Evolutionary conservation across 2,888 invertebrate species (phyloP).

Genomic region (Adelognathus sp.): DNA sequence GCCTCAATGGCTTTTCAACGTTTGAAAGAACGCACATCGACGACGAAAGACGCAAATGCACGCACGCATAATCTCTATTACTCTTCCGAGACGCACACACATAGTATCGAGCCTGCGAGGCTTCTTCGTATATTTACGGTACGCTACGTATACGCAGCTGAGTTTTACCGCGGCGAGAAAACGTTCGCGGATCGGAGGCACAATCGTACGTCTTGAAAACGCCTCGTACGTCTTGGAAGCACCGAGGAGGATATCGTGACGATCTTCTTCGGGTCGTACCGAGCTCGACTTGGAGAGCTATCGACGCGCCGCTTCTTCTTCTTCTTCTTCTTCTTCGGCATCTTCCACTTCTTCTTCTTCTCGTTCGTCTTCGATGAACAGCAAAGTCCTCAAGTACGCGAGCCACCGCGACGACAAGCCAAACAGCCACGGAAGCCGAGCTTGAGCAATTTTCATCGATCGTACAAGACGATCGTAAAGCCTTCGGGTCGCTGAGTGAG

Average conservation of each 20-base stretch:
- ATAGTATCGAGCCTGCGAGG: not conserved
- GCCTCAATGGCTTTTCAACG: conserved; percentile 5
- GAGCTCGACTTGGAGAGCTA: conserved; percentile 24
- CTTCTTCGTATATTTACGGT: conserved; percentile 45
- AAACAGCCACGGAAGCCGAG: conserved; percentile 54
- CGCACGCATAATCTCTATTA: conserved; percentile 11
- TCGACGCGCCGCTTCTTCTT: conserved; percentile 45
- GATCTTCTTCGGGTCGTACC: conserved; percentile 43
- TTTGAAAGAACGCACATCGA: not conserved
- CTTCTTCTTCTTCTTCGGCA: conserved; percentile 7
- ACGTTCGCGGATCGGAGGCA: conserved; percentile 36
- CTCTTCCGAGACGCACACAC: not conserved
- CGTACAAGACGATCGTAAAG: conserved; percentile 66
- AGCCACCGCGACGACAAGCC: conserved; percentile 36
- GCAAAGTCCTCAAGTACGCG: conserved; percentile 44
- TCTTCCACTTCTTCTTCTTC: conserved; percentile 13
- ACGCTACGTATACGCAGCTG: not conserved
- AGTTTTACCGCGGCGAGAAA: conserved; percentile 19
- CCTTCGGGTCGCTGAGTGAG: conserved; percentile 57
- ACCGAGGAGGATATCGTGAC: conserved; percentile 53
- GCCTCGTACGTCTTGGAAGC: conserved; percentile 57
- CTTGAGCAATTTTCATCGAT: conserved; percentile 72
- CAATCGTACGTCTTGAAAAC: conserved; percentile 55
- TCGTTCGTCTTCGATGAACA: conserved; percentile 57
- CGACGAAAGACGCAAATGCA: conserved; percentile 18